Evolutionary conservation across 2,113 vertebrate genomes (phyloP).

Genomic region (Turdus rufiventris): DNA sequence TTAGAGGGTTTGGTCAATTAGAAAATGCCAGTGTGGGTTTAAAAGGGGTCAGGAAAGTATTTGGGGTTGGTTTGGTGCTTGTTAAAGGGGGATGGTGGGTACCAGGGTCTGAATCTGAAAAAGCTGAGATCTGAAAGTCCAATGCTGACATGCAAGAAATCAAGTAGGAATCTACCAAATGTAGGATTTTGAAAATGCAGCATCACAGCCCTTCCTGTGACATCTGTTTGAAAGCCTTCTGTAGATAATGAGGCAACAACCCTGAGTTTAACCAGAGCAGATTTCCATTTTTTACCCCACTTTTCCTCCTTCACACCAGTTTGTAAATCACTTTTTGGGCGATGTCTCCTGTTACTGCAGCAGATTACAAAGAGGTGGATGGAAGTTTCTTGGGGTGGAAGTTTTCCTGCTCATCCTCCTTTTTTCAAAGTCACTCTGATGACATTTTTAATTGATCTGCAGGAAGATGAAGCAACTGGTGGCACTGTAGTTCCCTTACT

Average conservation of each 20-base stretch:
- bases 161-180: accelerated
- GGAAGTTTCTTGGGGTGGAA: neutral
- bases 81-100: neutral
- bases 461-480: neutral
- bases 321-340: neutral
- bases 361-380: accelerated
- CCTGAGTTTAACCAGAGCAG: neutral
- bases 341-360: neutral
- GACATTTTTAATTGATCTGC: neutral
- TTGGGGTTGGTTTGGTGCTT: neutral
- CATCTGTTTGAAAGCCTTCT: neutral
- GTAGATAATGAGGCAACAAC: neutral
- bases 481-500: neutral
- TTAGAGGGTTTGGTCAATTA: neutral
- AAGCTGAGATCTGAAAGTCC: neutral
- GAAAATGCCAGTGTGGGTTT: neutral
- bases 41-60: accelerated
- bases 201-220: neutral
- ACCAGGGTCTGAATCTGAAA: neutral
- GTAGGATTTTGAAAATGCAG: neutral
- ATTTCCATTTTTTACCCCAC: neutral
- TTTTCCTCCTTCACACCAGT: neutral
- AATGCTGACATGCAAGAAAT: accelerated
- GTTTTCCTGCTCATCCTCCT: neutral
- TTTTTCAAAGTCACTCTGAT: neutral